A percentile compares a stretch with the other conserved stretches of the same genome.
Conservation (phyloP, 2,888 invertebrate species). For the Drosophila greeni region DNA sequence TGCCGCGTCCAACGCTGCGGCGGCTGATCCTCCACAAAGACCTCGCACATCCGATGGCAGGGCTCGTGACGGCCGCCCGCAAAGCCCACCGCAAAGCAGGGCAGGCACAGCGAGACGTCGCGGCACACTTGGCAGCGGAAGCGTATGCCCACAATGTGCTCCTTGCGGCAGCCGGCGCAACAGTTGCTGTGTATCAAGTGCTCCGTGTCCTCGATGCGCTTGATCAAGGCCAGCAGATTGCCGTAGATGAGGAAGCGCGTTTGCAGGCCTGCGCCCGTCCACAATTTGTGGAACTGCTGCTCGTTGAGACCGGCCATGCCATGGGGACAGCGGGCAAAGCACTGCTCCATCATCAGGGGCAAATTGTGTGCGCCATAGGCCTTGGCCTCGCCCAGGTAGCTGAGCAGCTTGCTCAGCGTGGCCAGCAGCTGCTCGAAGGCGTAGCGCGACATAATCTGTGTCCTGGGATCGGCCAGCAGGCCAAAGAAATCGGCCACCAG, state of each 20-base stretch:
- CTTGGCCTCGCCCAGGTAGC: constrained; percentile 75
- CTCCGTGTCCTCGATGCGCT: constrained; percentile 77
- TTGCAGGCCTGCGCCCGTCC: constrained; percentile 66
- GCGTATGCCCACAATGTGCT: constrained; percentile 77
- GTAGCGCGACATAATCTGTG: constrained; percentile 73
- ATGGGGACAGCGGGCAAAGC: constrained; percentile 65
- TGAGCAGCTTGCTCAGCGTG: constrained; percentile 74
- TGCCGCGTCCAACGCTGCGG: constrained; percentile 70
- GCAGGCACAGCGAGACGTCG: constrained; percentile 76
- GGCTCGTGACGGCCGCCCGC: constrained; percentile 70
- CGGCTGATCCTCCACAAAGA: constrained; percentile 75
- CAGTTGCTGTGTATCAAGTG: constrained; percentile 74
- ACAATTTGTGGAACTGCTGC: constrained; percentile 76
- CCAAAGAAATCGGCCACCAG: constrained; percentile 73
- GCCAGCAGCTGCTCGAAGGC: constrained; percentile 75
- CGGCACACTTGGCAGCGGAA: constrained; percentile 77
- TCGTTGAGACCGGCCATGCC: constrained; percentile 75
- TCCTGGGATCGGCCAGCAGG: constrained; percentile 68
- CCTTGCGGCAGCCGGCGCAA: constrained; percentile 73
- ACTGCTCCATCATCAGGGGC: constrained; percentile 71
- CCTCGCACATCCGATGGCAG: constrained; percentile 77
- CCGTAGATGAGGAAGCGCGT: constrained; percentile 77
- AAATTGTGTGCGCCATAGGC: constrained; percentile 76
- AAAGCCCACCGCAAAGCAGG: constrained; percentile 76
- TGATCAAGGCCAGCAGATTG: constrained; percentile 76